These are phyloP conservation scores for Drosophila seguyi DNA, from an alignment of 1,140 invertebrate species.

Conservation along the genomic window DNA sequence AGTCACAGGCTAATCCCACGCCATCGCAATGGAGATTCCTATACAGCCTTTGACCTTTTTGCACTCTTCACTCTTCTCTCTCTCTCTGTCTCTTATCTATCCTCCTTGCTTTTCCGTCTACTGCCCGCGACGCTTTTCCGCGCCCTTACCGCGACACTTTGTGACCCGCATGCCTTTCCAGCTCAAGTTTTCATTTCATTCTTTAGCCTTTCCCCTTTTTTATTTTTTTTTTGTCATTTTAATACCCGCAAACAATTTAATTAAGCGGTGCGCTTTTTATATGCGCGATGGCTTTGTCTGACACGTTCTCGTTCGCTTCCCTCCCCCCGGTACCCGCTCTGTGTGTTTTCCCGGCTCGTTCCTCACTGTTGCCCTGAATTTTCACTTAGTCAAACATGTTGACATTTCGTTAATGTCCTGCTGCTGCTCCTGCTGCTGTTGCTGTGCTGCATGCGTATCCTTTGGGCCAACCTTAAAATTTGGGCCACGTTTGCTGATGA, in stretches of 20 bases:
- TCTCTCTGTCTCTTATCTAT: not conserved
- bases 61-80: not conserved
- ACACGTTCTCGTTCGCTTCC: conserved; percentile 11
- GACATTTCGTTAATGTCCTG: conserved; percentile 76
- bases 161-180: conserved; percentile 57
- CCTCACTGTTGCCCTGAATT: conserved; percentile 41
- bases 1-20: conserved; percentile 74
- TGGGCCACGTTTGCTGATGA: conserved; percentile 68
- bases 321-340: not conserved
- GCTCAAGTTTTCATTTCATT: conserved; percentile 75
- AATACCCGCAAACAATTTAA: conserved; percentile 83
- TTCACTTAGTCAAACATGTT: conserved; percentile 79
- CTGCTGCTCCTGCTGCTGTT: not conserved
- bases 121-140: conserved; percentile 37
- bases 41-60: conserved; percentile 28
- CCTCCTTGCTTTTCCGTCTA: not conserved
- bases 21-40: conserved; percentile 64
- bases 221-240: conserved; percentile 72
- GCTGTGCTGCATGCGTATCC: conserved; percentile 51
- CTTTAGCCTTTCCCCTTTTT: conserved; percentile 25
- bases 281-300: conserved; percentile 53
- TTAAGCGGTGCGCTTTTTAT: conserved; percentile 76
- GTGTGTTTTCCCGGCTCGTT: conserved; percentile 15
- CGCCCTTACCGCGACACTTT: conserved; percentile 56
- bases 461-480: conserved; percentile 42